These are phyloP conservation scores for Pentamera pediparva DNA, from an alignment of 53 echinoderm and acorn worm genomes.

Conservation along the genomic window DNA sequence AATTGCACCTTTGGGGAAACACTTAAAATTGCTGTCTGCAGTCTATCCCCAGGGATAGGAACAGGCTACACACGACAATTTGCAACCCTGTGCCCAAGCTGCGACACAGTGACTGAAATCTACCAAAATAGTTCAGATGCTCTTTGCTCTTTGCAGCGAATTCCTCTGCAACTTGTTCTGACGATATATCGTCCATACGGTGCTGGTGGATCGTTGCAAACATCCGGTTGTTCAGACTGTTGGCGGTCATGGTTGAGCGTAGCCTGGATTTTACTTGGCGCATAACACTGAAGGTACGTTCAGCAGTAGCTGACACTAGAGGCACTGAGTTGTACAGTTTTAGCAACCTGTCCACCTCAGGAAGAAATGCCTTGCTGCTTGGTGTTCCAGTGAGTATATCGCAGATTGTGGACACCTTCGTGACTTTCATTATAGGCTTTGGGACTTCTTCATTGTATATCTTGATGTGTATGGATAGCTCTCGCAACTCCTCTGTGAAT, in stretches of 20 bases:
- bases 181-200: background rate
- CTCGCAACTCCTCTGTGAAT: background rate
- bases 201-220: background rate
- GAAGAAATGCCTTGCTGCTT: background rate
- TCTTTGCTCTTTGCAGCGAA: no score
- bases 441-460: background rate
- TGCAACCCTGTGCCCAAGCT: no score
- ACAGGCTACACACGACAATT: no score
- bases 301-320: conserved; percentile 14
- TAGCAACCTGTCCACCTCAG: background rate
- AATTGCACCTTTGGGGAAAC: no score
- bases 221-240: conserved; percentile 7
- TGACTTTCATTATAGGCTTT: background rate
- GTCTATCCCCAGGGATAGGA: no score
- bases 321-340: conserved; percentile 11
- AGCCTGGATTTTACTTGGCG: background rate
- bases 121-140: background rate
- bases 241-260: conserved; percentile 1
- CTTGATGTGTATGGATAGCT: background rate
- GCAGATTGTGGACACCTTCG: background rate
- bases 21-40: no score
- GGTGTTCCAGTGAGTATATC: background rate
- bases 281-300: conserved; percentile 12
- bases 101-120: no score
- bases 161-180: background rate